phyloP scores from a whole-genome alignment of 2,797 vertebrate genomes.

The Hoplostethus atlanticus region DNA sequence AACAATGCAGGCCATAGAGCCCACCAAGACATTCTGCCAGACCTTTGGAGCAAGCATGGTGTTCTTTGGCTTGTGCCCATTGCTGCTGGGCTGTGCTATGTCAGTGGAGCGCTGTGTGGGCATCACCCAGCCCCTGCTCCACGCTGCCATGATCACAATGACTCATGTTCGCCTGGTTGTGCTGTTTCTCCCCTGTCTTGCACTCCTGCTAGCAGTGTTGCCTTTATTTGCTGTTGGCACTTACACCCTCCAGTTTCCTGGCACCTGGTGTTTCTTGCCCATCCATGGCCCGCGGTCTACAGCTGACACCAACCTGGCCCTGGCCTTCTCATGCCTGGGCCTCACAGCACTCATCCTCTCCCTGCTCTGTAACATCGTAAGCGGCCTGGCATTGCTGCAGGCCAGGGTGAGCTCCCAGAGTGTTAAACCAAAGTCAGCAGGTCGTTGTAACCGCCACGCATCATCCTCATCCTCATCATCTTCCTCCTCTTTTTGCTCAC shows the following conservation, averaged over 20 bases:
- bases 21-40: constrained; percentile 65
- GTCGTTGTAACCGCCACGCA: constrained; percentile 11
- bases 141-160: constrained; percentile 67
- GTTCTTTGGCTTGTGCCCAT: constrained; percentile 81
- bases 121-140: constrained; percentile 81
- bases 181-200: constrained; percentile 61
- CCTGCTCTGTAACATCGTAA: constrained; percentile 80
- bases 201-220: constrained; percentile 72
- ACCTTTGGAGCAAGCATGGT: constrained; percentile 82
- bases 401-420: constrained; percentile 59
- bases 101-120: constrained; percentile 82
- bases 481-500: constrained; percentile 58
- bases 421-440: constrained; percentile 19
- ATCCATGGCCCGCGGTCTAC: constrained; percentile 49
- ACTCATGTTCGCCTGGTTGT: constrained; percentile 58
- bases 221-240: constrained; percentile 72
- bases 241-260: constrained; percentile 73
- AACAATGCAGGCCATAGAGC: background rate
- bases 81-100: constrained; percentile 82
- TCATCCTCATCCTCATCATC: constrained; percentile 36
- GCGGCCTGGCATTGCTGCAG: constrained; percentile 72
- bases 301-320: constrained; percentile 61
- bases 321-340: constrained; percentile 80
- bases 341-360: constrained; percentile 74
- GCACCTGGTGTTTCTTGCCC: constrained; percentile 84